A percentile compares a stretch with the other conserved stretches of the same genome.
Evolutionary conservation across 2,888 invertebrate species (phyloP).

Genomic region (Podabrus alpinus): DNA sequence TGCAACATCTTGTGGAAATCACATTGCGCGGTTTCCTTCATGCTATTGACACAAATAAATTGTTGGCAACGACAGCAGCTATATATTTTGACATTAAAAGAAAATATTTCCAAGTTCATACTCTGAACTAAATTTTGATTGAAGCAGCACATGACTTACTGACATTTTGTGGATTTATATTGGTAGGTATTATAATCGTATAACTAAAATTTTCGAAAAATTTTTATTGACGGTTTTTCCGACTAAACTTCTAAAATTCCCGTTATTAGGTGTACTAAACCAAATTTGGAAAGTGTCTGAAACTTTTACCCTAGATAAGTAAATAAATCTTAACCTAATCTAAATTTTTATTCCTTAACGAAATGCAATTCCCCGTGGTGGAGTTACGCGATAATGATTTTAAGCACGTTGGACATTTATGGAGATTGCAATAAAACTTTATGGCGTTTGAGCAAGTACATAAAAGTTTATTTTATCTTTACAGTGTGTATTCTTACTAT

Average conservation of each 20-base stretch:
- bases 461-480: constrained; percentile 23
- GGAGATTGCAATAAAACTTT: constrained; percentile 25
- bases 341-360: constrained; percentile 9
- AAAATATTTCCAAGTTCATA: background rate
- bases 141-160: background rate
- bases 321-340: constrained; percentile 15
- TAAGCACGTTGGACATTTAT: constrained; percentile 23
- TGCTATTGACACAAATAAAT: constrained; percentile 14
- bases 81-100: constrained; percentile 11
- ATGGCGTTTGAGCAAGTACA: constrained; percentile 24
- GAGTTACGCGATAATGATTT: constrained; percentile 23
- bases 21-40: constrained; percentile 6
- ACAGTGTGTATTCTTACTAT: background rate
- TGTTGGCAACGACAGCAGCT: background rate
- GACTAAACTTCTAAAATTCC: background rate
- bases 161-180: background rate
- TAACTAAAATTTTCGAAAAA: background rate
- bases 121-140: background rate
- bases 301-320: constrained; percentile 1
- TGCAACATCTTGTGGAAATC: constrained; percentile 1
- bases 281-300: background rate
- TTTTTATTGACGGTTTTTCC: background rate
- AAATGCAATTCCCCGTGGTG: constrained; percentile 10
- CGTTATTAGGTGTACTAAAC: background rate
- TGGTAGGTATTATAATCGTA: background rate